Conservation (phyloP, 2,797 vertebrate species). For the Varecia variegata region DNA sequence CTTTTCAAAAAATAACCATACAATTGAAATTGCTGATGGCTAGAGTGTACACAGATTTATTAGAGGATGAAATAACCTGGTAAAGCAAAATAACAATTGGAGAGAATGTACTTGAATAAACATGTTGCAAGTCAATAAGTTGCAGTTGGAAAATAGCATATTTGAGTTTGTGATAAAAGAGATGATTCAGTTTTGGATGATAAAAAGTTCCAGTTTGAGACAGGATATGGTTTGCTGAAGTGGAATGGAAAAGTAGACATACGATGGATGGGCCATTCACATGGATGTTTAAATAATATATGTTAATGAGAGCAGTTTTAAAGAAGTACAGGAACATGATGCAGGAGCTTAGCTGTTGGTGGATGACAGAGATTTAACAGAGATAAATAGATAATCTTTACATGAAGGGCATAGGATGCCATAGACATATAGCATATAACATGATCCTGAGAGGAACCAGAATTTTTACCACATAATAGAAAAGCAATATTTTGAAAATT, state of each 20-base stretch:
- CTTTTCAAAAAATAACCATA: not conserved
- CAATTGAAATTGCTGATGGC: not conserved
- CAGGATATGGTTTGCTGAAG: not conserved
- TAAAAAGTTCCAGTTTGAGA: not conserved
- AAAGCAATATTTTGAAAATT: not conserved
- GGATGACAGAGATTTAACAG: not conserved
- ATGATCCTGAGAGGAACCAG: not conserved
- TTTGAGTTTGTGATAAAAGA: not conserved
- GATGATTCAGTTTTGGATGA: not conserved
- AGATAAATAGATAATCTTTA: not conserved
- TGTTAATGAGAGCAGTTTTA: not conserved
- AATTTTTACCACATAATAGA: not conserved
- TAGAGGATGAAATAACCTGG: not conserved
- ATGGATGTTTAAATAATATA: not conserved
- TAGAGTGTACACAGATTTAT: not conserved
- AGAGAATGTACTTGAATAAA: not conserved
- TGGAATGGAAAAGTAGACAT: not conserved
- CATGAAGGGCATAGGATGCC: not conserved
- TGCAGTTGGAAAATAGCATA: not conserved
- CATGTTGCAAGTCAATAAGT: not conserved
- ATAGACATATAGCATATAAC: not conserved
- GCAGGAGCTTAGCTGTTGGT: not conserved
- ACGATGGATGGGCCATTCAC: not conserved
- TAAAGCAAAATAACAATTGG: not conserved
- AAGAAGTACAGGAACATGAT: not conserved